Conservation (phyloP, 2,797 vertebrate species). For the Corythornis leucogaster region DNA sequence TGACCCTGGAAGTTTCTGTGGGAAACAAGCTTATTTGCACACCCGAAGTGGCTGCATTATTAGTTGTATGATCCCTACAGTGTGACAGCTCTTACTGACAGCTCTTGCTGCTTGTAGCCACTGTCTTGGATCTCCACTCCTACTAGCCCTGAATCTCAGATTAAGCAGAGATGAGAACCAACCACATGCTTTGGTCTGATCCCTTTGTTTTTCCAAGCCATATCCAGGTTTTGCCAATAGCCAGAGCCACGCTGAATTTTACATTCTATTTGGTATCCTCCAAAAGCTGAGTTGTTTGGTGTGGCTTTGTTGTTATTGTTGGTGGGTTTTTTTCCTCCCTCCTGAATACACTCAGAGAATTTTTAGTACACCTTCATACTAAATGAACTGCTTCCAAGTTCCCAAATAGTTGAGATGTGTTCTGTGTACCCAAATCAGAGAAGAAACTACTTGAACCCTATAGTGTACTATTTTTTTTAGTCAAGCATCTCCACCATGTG, state of each 20-base stretch:
- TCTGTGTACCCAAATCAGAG: not conserved
- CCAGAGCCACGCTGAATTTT: not conserved
- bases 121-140: not conserved
- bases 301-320: not conserved
- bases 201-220: not conserved
- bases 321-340: not conserved
- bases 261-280: not conserved
- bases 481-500: too few relatives aligned
- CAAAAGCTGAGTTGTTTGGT: not conserved
- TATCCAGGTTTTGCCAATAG: not conserved
- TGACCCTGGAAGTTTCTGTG: not conserved
- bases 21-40: not conserved
- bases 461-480: too few relatives aligned
- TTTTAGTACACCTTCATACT: not conserved
- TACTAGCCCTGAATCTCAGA: not conserved
- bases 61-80: not conserved
- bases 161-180: not conserved
- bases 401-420: not conserved
- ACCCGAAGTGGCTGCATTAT: not conserved
- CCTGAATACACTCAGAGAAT: not conserved
- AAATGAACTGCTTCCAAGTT: not conserved
- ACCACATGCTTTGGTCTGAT: not conserved
- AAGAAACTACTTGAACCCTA: too few relatives aligned
- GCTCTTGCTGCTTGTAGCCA: not conserved
- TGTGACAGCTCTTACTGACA: not conserved